Evolutionary conservation across 2,888 invertebrate species (phyloP).

Genomic region (Hemaris fuciformis): DNA sequence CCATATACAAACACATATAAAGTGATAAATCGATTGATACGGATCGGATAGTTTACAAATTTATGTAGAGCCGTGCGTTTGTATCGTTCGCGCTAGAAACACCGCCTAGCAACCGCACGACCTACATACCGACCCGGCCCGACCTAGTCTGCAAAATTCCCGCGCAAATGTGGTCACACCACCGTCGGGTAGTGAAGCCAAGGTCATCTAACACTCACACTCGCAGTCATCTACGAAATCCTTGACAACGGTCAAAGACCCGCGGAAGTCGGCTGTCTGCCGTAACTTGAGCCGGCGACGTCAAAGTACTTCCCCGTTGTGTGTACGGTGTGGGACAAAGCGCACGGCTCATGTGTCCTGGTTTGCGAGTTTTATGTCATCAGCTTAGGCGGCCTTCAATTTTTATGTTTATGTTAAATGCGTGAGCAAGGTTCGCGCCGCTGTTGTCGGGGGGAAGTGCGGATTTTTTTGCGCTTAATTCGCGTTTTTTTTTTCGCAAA

Average conservation of each 20-base stretch:
- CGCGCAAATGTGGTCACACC: conserved; percentile 40
- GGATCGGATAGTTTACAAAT: not conserved
- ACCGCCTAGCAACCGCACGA: not conserved
- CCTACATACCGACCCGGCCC: conserved; percentile 23
- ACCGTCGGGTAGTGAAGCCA: conserved; percentile 63
- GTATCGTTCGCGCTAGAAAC: not conserved
- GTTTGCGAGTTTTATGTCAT: conserved; percentile 63
- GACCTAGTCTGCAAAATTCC: conserved; percentile 24
- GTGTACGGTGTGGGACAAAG: conserved; percentile 26
- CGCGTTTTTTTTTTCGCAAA: not conserved
- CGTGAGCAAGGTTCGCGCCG: conserved; percentile 46
- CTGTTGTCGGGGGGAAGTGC: conserved; percentile 40
- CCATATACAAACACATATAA: not conserved
- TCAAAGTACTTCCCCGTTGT: conserved; percentile 43
- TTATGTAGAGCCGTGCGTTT: not conserved
- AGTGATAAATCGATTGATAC: not conserved
- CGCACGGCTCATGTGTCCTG: conserved; percentile 35
- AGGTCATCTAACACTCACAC: conserved; percentile 65
- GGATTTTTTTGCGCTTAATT: conserved; percentile 23
- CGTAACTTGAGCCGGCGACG: conserved; percentile 47
- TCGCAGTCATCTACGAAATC: conserved; percentile 62
- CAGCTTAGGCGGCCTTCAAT: conserved; percentile 62
- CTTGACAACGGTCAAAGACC: conserved; percentile 70
- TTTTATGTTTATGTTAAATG: conserved; percentile 62
- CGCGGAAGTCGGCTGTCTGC: conserved; percentile 66